Conservation (phyloP, 2,797 vertebrate genomes). For the Notolepis coatsorum region DNA sequence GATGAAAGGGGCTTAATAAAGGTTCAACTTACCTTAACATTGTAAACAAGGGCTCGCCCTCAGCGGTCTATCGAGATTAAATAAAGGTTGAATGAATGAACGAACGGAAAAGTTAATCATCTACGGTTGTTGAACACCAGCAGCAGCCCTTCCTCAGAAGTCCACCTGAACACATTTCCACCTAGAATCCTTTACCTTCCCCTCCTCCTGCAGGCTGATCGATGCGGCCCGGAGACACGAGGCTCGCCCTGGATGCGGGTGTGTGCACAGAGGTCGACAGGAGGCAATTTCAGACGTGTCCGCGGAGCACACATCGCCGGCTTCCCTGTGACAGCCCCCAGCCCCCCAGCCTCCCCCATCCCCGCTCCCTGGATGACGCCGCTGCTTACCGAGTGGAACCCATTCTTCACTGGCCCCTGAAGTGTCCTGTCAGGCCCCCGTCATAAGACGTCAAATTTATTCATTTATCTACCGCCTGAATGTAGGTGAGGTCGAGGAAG, state of each 20-base stretch:
- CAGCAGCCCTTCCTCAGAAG: no score
- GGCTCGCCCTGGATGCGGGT: constrained; percentile 42
- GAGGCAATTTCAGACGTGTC: constrained; percentile 77
- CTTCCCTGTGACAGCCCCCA: constrained; percentile 70
- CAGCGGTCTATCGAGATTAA: no score
- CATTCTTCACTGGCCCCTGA: constrained; percentile 42
- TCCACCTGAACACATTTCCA: no score
- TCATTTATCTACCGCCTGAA: constrained; percentile 15
- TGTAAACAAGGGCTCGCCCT: no score
- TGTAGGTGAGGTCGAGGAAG: no score
- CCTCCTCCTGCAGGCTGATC: constrained; percentile 29
- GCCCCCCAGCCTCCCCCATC: constrained; percentile 60
- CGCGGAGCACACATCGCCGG: constrained; percentile 64
- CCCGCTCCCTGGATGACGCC: constrained; percentile 65
- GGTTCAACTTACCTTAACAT: no score
- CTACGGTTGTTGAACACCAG: no score
- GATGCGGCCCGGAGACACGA: constrained; percentile 41
- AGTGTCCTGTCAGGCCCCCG: constrained; percentile 39
- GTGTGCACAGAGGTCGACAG: constrained; percentile 60
- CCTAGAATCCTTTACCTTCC: no score
- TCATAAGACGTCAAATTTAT: background rate
- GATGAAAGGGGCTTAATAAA: no score
- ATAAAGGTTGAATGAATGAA: no score
- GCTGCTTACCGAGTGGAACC: constrained; percentile 65
- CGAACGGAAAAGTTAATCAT: no score